Percentiles rank a stretch among this genome's conserved stretches.
Conservation (phyloP, 2,888 invertebrate genomes). For the Seladonia tumulorum region DNA sequence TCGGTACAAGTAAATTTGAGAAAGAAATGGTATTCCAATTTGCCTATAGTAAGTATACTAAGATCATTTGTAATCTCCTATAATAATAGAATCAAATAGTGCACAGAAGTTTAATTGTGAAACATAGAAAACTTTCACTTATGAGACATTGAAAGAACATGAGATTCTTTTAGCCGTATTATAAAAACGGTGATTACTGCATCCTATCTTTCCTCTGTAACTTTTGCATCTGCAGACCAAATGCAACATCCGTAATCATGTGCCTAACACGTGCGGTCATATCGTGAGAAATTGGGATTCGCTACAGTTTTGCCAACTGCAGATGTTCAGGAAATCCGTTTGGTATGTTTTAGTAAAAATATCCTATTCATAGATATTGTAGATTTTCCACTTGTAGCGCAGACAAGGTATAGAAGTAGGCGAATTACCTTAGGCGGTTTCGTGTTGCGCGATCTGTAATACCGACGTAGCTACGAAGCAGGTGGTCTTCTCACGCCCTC, state of each 20-base stretch:
- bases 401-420: not conserved
- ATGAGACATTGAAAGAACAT: not conserved
- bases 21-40: not conserved
- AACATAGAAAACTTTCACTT: not conserved
- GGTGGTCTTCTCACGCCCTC: not conserved
- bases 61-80: not conserved
- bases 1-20: not conserved
- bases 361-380: constrained; percentile 15
- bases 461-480: not conserved
- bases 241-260: constrained; percentile 33
- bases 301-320: too few species aligned
- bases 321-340: not conserved
- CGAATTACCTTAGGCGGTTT: not conserved
- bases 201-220: constrained; percentile 13
- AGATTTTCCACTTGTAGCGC: constrained; percentile 5
- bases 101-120: not conserved
- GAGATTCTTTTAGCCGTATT: not conserved
- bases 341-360: not conserved
- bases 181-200: not conserved
- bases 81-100: not conserved
- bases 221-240: constrained; percentile 38
- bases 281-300: constrained; percentile 54
- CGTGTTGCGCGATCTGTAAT: not conserved
- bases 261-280: constrained; percentile 41
- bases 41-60: not conserved